Conservation (phyloP, 35 echinoderm and acorn worm species). For the Hemicentrotus pulcherrimus region DNA sequence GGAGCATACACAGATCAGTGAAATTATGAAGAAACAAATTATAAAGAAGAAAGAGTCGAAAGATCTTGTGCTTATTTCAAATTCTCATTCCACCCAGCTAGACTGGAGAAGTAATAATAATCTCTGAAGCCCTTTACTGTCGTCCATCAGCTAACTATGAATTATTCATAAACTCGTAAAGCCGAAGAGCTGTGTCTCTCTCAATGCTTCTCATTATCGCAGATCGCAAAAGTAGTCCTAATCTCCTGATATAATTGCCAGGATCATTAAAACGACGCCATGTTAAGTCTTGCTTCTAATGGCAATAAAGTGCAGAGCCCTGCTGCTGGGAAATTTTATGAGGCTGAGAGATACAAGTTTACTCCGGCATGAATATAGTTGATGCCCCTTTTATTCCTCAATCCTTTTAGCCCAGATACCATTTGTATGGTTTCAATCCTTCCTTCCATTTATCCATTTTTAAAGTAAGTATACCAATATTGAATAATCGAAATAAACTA, state of each 20-base stretch:
- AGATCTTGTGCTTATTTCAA: neutral
- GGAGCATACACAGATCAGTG: no score
- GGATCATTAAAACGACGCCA: neutral
- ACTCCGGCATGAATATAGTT: neutral
- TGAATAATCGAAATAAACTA: neutral
- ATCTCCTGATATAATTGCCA: constrained; percentile 4
- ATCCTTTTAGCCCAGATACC: neutral
- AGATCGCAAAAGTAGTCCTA: neutral
- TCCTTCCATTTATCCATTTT: neutral
- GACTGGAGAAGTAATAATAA: neutral
- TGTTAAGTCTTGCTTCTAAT: neutral
- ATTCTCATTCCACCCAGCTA: neutral
- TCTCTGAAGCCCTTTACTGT: neutral
- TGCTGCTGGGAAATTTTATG: neutral
- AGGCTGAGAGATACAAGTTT: neutral
- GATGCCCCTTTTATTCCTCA: neutral
- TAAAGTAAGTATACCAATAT: neutral
- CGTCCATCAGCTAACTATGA: neutral
- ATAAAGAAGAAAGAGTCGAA: neutral
- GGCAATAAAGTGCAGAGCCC: neutral
- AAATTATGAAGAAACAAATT: no score
- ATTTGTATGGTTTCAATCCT: neutral
- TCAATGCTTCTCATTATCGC: neutral
- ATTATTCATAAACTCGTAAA: neutral
- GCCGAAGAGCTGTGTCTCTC: neutral